Conservation (phyloP, 2,888 invertebrate genomes). For the Melanophora roralis region DNA sequence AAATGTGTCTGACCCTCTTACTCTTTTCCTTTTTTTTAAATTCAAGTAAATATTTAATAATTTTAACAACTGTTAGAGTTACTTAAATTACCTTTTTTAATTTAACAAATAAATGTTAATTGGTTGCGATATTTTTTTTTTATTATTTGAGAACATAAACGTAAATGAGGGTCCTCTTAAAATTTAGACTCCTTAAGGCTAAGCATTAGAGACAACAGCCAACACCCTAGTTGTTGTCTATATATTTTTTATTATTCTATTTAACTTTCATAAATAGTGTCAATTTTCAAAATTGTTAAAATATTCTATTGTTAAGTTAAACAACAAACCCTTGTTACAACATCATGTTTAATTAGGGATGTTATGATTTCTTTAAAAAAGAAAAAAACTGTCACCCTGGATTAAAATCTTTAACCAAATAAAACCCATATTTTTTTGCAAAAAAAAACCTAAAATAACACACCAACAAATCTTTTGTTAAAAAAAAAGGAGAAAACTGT, state of each 20-base stretch:
- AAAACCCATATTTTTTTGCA: conserved; percentile 37
- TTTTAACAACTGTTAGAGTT: conserved; percentile 54
- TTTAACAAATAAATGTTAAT: conserved; percentile 44
- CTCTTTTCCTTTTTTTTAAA: too few relatives aligned
- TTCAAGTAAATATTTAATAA: conserved; percentile 48
- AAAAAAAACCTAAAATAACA: conserved; percentile 33
- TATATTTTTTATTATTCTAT: conserved; percentile 23
- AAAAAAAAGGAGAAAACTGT: conserved; percentile 52
- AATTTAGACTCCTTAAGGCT: not conserved
- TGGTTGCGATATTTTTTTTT: conserved; percentile 50
- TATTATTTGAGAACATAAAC: too few relatives aligned
- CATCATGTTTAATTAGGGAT: conserved; percentile 46
- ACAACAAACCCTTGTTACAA: conserved; percentile 28
- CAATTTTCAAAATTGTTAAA: conserved; percentile 47
- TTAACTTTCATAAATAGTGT: conserved; percentile 48
- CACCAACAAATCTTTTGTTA: not conserved
- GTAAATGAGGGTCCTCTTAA: not conserved
- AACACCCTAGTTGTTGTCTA: conserved; percentile 42
- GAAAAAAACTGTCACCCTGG: conserved; percentile 14
- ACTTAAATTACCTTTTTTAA: conserved; percentile 54
- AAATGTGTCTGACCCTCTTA: too few relatives aligned
- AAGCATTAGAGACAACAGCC: not conserved
- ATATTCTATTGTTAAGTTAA: not conserved
- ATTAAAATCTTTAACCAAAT: not conserved
- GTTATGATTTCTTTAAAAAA: conserved; percentile 24